Evolutionary conservation across 2,797 vertebrate genomes (phyloP), one percentile per base, ranked within the genome.

Genomic region (Ceryle rudis): DNA sequence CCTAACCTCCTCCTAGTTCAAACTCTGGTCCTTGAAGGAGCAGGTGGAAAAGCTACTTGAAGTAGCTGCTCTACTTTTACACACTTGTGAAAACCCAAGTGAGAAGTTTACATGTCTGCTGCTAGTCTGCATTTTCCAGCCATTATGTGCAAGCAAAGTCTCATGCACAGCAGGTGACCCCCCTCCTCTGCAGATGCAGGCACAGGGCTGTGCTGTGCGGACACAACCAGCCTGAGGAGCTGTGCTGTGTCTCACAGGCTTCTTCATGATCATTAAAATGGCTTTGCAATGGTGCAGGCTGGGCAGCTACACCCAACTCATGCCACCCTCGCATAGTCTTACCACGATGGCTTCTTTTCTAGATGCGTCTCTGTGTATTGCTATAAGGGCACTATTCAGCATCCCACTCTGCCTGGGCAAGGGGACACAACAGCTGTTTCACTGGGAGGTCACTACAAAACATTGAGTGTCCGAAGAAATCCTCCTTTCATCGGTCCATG

Each of bases 381-480:
- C 89, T 92, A 96, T 97, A 98, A 98, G 97, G 96, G 84, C 92
- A 90, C 93, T 84, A 98, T 98, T 98, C 97, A 98, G 96, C 92
- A 5, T 96, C 97, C 98, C 96, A 97, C 97, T 97, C 93, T 86
- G 94, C 93, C 44, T 44, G 93, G 92, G 95, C 92, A 97, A 97
- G 96, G 97, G 97, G 97, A 97, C 93, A 97, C 97, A 95, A 87
- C 93, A 98, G 97, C 97, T 97, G 98, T 98, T 97, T 98, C 97
- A 97, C 78, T 49, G 94, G 37, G 94, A 96, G 94, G 86, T 95
- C 95, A 95, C 94, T 93, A 97, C 94, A 97, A 97, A 97, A 97
- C 96, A 97, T 55, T 96, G 95, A 98, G 97, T 97, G 96, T 93
- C 97, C 93, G 86, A 93, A 98, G 97, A 98, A 98, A 97, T 44